Percentiles rank a stretch among this genome's conserved stretches.
phyloP scores from a whole-genome alignment of 2,888 invertebrate genomes.

The Coelinius sp. region DNA sequence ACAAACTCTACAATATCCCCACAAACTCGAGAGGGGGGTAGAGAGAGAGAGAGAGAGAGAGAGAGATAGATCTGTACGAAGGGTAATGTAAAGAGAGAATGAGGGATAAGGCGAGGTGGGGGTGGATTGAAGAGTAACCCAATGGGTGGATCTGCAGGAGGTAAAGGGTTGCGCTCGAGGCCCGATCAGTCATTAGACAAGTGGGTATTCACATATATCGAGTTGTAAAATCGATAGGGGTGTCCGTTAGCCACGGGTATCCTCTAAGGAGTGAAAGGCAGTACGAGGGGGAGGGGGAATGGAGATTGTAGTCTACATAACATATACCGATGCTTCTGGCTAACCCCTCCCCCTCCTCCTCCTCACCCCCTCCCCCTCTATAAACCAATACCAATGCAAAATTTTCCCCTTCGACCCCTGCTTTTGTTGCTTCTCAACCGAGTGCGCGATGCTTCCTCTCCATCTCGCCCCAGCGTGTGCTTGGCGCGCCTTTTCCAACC shows the following conservation, averaged over 20 bases:
- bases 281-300: slow-evolving; percentile 22
- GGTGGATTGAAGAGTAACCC: slow-evolving; percentile 35
- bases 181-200: slow-evolving; percentile 71
- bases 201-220: slow-evolving; percentile 71
- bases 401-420: slow-evolving; percentile 67
- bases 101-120: slow-evolving; percentile 46
- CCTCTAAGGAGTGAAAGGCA: slow-evolving; percentile 63
- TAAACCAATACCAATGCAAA: slow-evolving; percentile 43
- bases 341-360: slow-evolving; percentile 28
- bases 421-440: slow-evolving; percentile 61
- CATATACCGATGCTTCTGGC: background rate
- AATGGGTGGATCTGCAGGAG: slow-evolving; percentile 29
- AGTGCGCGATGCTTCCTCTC: slow-evolving; percentile 45
- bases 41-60: no score
- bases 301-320: slow-evolving; percentile 37
- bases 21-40: background rate
- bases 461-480: slow-evolving; percentile 50
- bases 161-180: slow-evolving; percentile 68
- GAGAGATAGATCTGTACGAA: background rate
- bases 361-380: slow-evolving; percentile 30
- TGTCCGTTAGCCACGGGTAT: slow-evolving; percentile 69
- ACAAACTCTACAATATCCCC: background rate
- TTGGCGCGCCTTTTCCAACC: slow-evolving; percentile 46
- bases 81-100: slow-evolving; percentile 21
- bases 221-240: slow-evolving; percentile 71